A percentile compares a stretch with the other conserved stretches of the same genome.
Conservation (phyloP, 2,888 invertebrate species). For the Polietes domitor region DNA sequence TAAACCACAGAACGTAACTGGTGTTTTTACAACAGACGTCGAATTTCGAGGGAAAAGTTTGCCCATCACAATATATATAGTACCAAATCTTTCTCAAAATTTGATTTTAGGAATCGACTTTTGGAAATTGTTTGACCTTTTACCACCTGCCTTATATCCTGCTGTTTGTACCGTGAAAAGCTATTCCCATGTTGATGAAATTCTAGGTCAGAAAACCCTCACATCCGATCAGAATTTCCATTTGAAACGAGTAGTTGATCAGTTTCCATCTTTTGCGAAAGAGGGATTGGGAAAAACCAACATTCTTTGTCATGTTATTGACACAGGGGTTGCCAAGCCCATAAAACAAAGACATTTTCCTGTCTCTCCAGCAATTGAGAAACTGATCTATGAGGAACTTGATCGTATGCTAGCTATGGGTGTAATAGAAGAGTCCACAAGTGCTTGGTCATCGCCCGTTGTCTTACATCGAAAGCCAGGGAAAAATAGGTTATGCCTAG, state of each 20-base stretch:
- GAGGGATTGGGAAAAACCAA: conserved; percentile 55
- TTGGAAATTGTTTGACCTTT: conserved; percentile 40
- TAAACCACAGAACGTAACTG: conserved; percentile 11
- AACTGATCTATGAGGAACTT: conserved; percentile 68
- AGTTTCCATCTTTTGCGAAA: conserved; percentile 57
- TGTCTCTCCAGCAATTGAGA: conserved; percentile 46
- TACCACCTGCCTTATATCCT: neutral
- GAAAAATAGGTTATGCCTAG: conserved; percentile 68
- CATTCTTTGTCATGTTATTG: conserved; percentile 58
- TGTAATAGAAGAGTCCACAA: conserved; percentile 72
- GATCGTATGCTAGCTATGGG: conserved; percentile 72
- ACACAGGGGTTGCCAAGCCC: conserved; percentile 53
- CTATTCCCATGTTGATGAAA: neutral
- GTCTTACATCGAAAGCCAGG: conserved; percentile 37
- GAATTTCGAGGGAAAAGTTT: neutral
- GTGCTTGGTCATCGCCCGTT: conserved; percentile 72
- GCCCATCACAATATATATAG: conserved; percentile 1
- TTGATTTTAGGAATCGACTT: conserved; percentile 44
- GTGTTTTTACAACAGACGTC: conserved; percentile 12
- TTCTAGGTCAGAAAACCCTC: neutral
- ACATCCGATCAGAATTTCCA: neutral
- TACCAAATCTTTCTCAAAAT: conserved; percentile 41
- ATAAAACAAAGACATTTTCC: conserved; percentile 66
- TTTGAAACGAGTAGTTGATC: neutral
- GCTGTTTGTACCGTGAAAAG: neutral